Evolutionary conservation across 2,888 invertebrate species (phyloP), one percentile per base, ranked within the genome.

Genomic region (Apotomis betuletana): DNA sequence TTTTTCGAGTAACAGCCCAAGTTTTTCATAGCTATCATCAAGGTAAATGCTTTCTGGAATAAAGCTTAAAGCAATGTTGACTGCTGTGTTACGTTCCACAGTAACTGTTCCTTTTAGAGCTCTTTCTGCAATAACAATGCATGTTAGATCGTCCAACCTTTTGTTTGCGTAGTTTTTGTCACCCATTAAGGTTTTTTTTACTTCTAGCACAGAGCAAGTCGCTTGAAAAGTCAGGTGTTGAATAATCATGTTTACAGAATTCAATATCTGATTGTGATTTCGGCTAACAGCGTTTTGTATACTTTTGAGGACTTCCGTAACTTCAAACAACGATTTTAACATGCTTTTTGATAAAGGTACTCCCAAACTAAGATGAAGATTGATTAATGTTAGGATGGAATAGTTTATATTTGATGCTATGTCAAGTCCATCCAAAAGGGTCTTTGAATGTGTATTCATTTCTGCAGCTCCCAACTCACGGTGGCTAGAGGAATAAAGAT

Each of bases 171-270:
- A 95, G 74, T 94, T 94, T 81, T 95, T 95, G 78, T 95, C 95
- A 75, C 93, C 92, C 80, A 95, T 94, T 77, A 95, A 92, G 83
- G 94, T 94, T 91, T 95, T 96, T 88, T 96, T 96, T 0, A 96
- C 95, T 73, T 92, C 94, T 63, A 94, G 90, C 69, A 98, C 91
- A 60, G 95, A 94, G 60, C 94, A 94, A 58, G 97, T 91, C 6
- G 96, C 95, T 87, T 96, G 96, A 86, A 96, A 96, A 77, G 95
- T 94, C 58, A 97, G 92, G 88, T 97, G 96, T 82, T 98, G 98
- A 13, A 96, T 89, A 60, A 97, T 95, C 86, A 97, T 96, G 79
- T 96, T 95, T 68, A 96, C 94, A 10, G 96, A 95, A 81, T 96
- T 96, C 27, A 96, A 94, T 67, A 98, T 94, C 76, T 95, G 93